These are phyloP conservation scores for Pammene fasciana DNA, from an alignment of 2,888 invertebrate species.

Conservation along the genomic window DNA sequence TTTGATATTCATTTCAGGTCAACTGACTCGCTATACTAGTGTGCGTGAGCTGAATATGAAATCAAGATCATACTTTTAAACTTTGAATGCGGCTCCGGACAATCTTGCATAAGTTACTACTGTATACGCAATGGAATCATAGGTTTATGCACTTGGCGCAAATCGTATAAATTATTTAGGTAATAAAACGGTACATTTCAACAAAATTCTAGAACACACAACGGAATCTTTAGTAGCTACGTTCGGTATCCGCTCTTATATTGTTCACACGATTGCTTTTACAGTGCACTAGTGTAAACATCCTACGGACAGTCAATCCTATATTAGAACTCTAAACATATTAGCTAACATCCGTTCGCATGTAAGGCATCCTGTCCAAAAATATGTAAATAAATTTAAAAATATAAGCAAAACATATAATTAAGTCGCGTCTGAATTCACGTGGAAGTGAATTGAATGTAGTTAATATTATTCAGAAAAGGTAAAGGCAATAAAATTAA, in stretches of 20 bases:
- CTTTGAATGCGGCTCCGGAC: background rate
- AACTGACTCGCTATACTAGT: no score
- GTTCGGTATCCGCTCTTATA: constrained; percentile 22
- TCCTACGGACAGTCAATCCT: constrained; percentile 35
- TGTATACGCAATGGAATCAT: constrained; percentile 16
- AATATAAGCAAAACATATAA: background rate
- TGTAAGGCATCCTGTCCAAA: constrained; percentile 43
- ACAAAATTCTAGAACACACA: constrained; percentile 23
- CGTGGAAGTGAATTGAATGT: no score
- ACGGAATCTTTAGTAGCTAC: constrained; percentile 1
- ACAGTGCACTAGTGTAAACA: constrained; percentile 21
- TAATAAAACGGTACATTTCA: constrained; percentile 31
- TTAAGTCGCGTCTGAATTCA: no score
- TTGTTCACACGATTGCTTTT: constrained; percentile 19
- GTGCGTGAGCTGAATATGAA: no score
- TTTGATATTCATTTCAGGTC: no score
- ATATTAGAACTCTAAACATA: constrained; percentile 36
- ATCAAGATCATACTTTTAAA: no score
- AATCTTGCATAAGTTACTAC: constrained; percentile 13
- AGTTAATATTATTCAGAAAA: no score
- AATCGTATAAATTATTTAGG: constrained; percentile 32
- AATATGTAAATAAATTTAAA: constrained; percentile 24
- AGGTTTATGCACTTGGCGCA: constrained; percentile 12
- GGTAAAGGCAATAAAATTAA: background rate
- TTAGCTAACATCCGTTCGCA: constrained; percentile 43